Evolutionary conservation across 1,140 invertebrate genomes (phyloP).

Genomic region (Uloborus diversus): DNA sequence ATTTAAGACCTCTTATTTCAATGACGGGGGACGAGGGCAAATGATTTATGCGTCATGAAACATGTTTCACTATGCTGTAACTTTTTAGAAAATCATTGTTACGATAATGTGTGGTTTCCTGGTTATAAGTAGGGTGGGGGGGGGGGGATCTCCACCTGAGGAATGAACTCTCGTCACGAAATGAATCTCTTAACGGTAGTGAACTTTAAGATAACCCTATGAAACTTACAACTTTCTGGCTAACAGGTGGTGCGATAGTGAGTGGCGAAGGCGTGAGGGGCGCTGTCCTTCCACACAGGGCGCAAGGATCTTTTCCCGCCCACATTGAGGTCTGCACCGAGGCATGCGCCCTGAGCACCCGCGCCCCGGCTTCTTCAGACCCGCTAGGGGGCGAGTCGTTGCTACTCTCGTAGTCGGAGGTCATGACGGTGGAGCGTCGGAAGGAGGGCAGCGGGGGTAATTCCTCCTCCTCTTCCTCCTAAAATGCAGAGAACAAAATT

Average conservation of each 20-base stretch:
- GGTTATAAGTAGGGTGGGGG: too few species aligned
- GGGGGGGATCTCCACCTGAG: too few species aligned
- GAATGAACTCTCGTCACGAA: too few species aligned
- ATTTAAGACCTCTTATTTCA: too few species aligned
- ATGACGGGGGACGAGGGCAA: too few species aligned
- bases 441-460: slow-evolving; percentile 44
- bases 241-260: not conserved
- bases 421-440: slow-evolving; percentile 61
- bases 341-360: slow-evolving; percentile 22
- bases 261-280: slow-evolving; percentile 37
- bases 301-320: slow-evolving; percentile 12
- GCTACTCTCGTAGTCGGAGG: slow-evolving; percentile 68
- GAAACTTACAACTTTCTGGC: not conserved
- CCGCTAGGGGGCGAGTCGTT: slow-evolving; percentile 66
- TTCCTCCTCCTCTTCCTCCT: slow-evolving; percentile 33
- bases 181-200: too few species aligned
- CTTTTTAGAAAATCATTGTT: too few species aligned
- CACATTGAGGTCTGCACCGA: slow-evolving; percentile 13
- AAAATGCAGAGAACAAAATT: too few species aligned
- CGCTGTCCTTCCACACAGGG: slow-evolving; percentile 29
- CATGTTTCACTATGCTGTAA: too few species aligned
- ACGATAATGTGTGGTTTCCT: too few species aligned
- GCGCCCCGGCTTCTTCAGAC: slow-evolving; percentile 59
- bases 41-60: too few species aligned
- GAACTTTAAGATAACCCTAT: too few species aligned